Base-by-base conservation (phyloP, 2,888 invertebrate genomes). In the Lochmaea capreae region DNA sequence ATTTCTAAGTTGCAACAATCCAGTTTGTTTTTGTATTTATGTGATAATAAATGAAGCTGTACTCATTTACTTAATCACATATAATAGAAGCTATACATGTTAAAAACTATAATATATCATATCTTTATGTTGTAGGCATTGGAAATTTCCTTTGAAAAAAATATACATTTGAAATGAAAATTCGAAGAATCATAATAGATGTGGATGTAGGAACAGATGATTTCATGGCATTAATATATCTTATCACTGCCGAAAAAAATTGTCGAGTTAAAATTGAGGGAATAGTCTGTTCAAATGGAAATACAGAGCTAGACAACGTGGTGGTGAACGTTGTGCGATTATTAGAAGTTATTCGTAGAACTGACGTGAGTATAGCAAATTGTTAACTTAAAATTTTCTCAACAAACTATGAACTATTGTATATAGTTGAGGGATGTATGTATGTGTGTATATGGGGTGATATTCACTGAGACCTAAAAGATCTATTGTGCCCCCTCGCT, bases 241-340 rank as follows among this genome's bases (percentile, higher is more conserved):
- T 92, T 1, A 82, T 92, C 2, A 86, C 89, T 65, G 90, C 90
- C 1, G 90, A 91, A 76, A 86, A 85, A 73, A 77, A 84, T 9
- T 85, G 86, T 1, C 79, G 86, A 66, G 82, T 90, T 16, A 84
- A 91, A 79, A 85, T 95, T 57, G 84, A 93, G 62, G 95, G 90
- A 1, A 89, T 96, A 1, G 95, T 95, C 0, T 94, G 94, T 67
- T 92, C 91, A 0, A 89, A 91, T 79, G 96, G 96, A 1, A 96
- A 95, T 83, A 93, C 94, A 0, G 86, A 85, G 1, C 88, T 94
- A 67, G 90, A 92, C 12, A 91, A 94, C 83, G 93, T 93, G 0
- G 89, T 89, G 42, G 87, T 86, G 18, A 95, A 96, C 83, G 93
- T 94, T 33, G 89, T 93, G 61, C 89, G 92, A 78, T 90, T 93